Base-by-base conservation (phyloP, 2,113 vertebrate genomes). In the Bubo blakistoni region DNA sequence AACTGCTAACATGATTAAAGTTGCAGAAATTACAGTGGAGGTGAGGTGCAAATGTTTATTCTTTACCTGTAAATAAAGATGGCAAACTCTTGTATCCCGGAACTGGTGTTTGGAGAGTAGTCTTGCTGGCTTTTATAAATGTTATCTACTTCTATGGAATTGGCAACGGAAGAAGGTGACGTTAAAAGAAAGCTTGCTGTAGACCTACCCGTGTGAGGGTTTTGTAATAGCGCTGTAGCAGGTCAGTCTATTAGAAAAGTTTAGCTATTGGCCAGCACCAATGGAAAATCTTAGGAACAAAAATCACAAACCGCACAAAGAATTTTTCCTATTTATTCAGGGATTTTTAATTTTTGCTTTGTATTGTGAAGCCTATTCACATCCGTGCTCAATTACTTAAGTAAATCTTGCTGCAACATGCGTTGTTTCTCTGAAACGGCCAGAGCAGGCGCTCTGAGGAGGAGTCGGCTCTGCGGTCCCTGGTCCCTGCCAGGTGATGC, bases 291-390 rank as follows among this genome's bases (percentile, higher is more conserved):
- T 95, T 96, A 93, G 87, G 84, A 94, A n/a, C 18, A 29, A 86
- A 63, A 66, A 86, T 95, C 15, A 20, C 79, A 94, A 95, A 96
- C 93, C 89, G 26, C 97, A 97, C 61, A 73, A 81, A 91, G 84
- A 95, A 58, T 87, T 94, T 96, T 96, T 95, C 96, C 94, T 91
- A 47, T 97, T 94, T 89, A 62, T 87, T 96, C 78, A 94, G 91
- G 89, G 84, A 59, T 94, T 97, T 96, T 93, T 42, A 91, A 87
- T 94, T 94, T 92, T 85, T 59, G 38, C 84, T 88, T 80, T 92
- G 74, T 70, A n/a, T 90, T 92, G 81, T 94, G 81, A 73, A 80
- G 62, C 34, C 78, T 20, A 1, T 57, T 97, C 74, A 59, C 91
- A 95, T 95, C 82, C 74, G 42, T 74, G 66, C 67, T 91, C 81